These are phyloP conservation scores for Falco concolor DNA, from an alignment of 2,797 vertebrate species.

Conservation along the genomic window DNA sequence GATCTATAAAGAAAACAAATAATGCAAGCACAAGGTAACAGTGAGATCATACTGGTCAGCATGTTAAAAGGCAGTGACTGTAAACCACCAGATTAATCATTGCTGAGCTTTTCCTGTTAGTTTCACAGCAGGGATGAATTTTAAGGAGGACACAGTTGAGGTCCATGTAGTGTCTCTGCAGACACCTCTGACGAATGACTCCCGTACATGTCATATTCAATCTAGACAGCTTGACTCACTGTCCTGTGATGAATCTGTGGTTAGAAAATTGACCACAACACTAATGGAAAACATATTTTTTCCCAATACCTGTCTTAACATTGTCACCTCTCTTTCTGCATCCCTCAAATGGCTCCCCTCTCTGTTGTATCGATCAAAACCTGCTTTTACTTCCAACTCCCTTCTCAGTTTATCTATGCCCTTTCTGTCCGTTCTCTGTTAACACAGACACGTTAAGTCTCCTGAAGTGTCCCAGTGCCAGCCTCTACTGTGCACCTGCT, in stretches of 20 bases:
- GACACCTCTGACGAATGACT: not conserved
- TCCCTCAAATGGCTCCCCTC: not conserved
- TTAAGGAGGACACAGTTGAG: not conserved
- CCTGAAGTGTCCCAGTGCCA: not conserved
- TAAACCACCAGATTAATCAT: slow-evolving; percentile 35
- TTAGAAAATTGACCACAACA: not conserved
- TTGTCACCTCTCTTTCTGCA: not conserved
- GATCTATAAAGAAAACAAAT: not conserved
- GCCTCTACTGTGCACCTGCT: not conserved
- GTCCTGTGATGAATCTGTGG: not conserved
- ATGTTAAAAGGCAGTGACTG: not conserved
- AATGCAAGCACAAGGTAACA: slow-evolving; percentile 2
- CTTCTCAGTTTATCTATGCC: not conserved
- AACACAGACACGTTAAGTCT: not conserved
- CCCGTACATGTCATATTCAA: not conserved
- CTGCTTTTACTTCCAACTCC: not conserved
- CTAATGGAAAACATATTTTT: not conserved
- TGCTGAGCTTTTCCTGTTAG: slow-evolving; percentile 16
- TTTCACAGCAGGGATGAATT: not conserved
- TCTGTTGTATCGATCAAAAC: not conserved
- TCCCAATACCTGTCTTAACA: not conserved
- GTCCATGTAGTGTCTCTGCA: not conserved
- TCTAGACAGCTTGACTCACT: not conserved
- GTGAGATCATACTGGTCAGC: slow-evolving; percentile 19
- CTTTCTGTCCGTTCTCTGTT: not conserved